Conservation (phyloP, 2,888 invertebrate species). For the Chaitophorus viminalis region DNA sequence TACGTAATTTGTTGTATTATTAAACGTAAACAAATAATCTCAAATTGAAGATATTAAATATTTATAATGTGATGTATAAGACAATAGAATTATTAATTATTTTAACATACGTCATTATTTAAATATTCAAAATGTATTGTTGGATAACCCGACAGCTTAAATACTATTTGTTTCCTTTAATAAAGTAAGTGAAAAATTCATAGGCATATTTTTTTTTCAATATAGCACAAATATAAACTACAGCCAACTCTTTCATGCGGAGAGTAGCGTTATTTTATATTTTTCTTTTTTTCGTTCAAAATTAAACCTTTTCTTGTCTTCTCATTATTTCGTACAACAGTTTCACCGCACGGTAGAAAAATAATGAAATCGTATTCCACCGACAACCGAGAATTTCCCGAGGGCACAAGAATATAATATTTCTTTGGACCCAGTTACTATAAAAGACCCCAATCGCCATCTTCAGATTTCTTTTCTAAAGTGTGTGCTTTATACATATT, state of each 20-base stretch:
- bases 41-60: too few species aligned
- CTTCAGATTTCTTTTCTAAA: conserved; percentile 8
- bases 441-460: background rate
- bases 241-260: background rate
- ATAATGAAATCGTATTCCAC: conserved; percentile 37
- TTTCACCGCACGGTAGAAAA: conserved; percentile 32
- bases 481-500: background rate
- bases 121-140: background rate
- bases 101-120: background rate
- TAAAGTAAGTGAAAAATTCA: background rate
- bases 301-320: conserved; percentile 28
- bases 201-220: background rate
- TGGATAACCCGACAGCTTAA: background rate
- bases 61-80: too few species aligned
- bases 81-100: too few species aligned
- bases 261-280: conserved; percentile 5
- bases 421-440: conserved; percentile 23
- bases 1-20: too few species aligned
- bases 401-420: conserved; percentile 33
- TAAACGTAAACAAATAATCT: too few species aligned
- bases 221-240: background rate
- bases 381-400: conserved; percentile 40
- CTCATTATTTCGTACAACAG: conserved; percentile 32
- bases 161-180: background rate
- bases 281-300: conserved; percentile 28